A percentile compares a stretch with the other conserved stretches of the same genome.
Evolutionary conservation across 2,888 invertebrate genomes (phyloP).

Genomic region (Epirrhoe alternata): DNA sequence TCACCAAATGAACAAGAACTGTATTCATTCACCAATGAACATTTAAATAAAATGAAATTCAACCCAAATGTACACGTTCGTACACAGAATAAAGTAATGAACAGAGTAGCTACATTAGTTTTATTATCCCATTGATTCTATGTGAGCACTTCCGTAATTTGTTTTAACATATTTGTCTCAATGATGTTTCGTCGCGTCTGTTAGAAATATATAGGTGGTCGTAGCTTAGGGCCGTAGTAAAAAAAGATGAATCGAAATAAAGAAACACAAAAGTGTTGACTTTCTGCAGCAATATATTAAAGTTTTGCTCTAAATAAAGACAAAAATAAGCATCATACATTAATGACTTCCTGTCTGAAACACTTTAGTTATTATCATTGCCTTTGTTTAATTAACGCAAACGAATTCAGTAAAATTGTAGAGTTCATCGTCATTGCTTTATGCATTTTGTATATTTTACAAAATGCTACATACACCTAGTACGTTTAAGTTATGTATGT

Average conservation of each 20-base stretch:
- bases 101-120: constrained; percentile 34
- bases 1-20: background rate
- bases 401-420: constrained; percentile 29
- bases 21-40: too few relatives aligned
- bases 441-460: constrained; percentile 19
- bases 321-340: constrained; percentile 29
- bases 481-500: background rate
- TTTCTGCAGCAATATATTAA: too few relatives aligned
- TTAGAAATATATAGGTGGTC: background rate
- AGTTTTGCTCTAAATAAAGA: background rate
- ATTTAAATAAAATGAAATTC: background rate
- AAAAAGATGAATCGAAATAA: too few relatives aligned
- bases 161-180: constrained; percentile 34
- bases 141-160: constrained; percentile 48
- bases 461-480: background rate
- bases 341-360: constrained; percentile 53
- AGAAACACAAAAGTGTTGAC: too few relatives aligned
- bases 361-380: constrained; percentile 34
- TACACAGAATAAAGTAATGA: constrained; percentile 2
- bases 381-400: constrained; percentile 39
- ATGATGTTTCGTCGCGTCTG: constrained; percentile 19
- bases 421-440: constrained; percentile 18
- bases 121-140: constrained; percentile 46
- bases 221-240: too few relatives aligned
- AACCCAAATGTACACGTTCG: constrained; percentile 21